These are phyloP conservation scores for Daboia siamensis DNA, from an alignment of 2,113 vertebrate species.

Conservation along the genomic window DNA sequence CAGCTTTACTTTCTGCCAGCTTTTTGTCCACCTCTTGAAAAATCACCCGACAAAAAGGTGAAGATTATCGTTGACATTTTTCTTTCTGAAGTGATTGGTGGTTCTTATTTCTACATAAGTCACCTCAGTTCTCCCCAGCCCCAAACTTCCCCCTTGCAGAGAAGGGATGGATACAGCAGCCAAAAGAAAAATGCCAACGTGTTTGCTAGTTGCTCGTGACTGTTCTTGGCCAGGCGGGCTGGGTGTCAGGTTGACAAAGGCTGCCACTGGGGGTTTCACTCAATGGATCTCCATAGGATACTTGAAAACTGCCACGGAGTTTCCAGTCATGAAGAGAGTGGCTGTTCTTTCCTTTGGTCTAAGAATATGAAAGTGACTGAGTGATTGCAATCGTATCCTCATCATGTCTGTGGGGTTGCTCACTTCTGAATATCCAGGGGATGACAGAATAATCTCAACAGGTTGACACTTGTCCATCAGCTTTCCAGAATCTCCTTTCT, in stretches of 20 bases:
- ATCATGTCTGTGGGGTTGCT: not conserved
- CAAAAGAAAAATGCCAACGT: not conserved
- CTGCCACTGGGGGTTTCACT: not conserved
- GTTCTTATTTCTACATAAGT: not conserved
- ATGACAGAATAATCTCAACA: not conserved
- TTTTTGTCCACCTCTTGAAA: not conserved
- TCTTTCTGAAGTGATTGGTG: constrained; percentile 3
- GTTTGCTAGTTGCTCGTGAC: not conserved
- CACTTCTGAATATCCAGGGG: not conserved
- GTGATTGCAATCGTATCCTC: not conserved
- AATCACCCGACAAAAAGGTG: constrained; percentile 17
- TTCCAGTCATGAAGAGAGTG: not conserved
- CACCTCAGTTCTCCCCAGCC: not conserved
- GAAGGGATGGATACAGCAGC: not conserved
- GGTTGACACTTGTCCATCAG: not conserved
- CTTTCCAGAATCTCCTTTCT: not conserved
- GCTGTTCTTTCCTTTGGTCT: not conserved
- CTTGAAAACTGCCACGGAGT: not conserved
- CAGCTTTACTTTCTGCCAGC: constrained; percentile 28
- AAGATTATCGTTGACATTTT: not conserved
- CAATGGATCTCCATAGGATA: not conserved
- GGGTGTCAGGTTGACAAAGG: not conserved
- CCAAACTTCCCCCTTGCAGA: not conserved
- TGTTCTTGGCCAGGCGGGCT: not conserved
- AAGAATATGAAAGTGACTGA: not conserved